phyloP scores from a whole-genome alignment of 2,888 invertebrate genomes.

The Thereva unica region DNA sequence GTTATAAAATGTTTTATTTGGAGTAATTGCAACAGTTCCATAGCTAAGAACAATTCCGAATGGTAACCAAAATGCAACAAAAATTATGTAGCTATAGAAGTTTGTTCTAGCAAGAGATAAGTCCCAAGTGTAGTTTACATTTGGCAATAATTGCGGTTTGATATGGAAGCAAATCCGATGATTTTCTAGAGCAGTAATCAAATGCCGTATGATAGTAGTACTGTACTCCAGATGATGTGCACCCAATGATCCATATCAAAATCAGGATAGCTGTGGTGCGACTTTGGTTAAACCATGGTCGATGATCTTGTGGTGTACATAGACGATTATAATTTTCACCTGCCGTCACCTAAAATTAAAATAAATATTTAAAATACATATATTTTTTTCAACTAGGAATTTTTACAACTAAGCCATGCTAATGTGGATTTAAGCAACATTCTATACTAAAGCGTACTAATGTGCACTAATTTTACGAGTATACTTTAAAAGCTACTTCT shows the following conservation, averaged over 20 bases:
- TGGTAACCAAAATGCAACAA: slow-evolving; percentile 70
- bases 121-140: slow-evolving; percentile 67
- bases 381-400: neutral
- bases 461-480: slow-evolving; percentile 4
- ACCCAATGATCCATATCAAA: slow-evolving; percentile 63
- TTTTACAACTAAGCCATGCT: slow-evolving; percentile 21
- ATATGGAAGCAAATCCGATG: slow-evolving; percentile 63
- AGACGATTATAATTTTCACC: slow-evolving; percentile 69
- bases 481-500: no score
- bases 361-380: neutral
- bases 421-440: slow-evolving; percentile 8
- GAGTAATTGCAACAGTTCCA: slow-evolving; percentile 60
- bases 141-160: slow-evolving; percentile 64
- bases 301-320: slow-evolving; percentile 61
- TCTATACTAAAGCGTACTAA: slow-evolving; percentile 11
- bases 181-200: slow-evolving; percentile 68
- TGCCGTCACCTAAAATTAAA: slow-evolving; percentile 60
- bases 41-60: slow-evolving; percentile 65
- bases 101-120: slow-evolving; percentile 67
- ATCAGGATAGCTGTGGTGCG: slow-evolving; percentile 62
- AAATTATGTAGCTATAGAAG: slow-evolving; percentile 67
- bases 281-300: slow-evolving; percentile 48
- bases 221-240: slow-evolving; percentile 64
- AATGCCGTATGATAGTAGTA: slow-evolving; percentile 66
- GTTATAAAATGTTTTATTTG: slow-evolving; percentile 66